Base-by-base conservation (phyloP, 2,113 vertebrate species). In the Poicephalus gulielmi region DNA sequence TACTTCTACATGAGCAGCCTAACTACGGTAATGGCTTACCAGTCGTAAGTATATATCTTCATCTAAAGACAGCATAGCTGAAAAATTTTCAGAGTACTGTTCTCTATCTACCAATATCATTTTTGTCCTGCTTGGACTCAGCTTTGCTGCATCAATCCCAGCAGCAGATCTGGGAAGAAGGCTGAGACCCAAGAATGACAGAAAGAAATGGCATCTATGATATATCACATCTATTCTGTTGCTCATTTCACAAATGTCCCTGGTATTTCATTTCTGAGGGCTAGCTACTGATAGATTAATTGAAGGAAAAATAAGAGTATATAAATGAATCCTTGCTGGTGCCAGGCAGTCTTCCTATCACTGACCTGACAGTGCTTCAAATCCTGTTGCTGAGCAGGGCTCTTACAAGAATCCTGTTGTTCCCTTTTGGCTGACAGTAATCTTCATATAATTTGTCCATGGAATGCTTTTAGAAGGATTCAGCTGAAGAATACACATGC, bases 381-480 rank as follows among this genome's bases (percentile, higher is more conserved):
- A 50, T 33, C 28, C 80, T 71, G 86, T 57, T 55, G 43, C 73
- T 0, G 0, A 83, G 57, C 64, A 85, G 14, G 30, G 47, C 83
- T 55, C 11, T 59, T 78, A 88, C 35, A 41, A 10, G 8, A 90
- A 85, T 92, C 79, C 64, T 76, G 73, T 33, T 7, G 3, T 30
- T 92, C 55, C 75, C 23, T n/a, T 94, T 79, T 91, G 88, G 86
- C 88, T 92, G 88, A 89, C 44, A 91, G 92, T 13, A 53, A 44
- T 78, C 66, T 71, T 64, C 20, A 3, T 37, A 19, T 71, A 85
- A 44, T 39, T 94, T 0, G 0, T 55, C 31, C 46, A 37, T 64
- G 89, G 90, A 93, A 94, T 81, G 92, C 84, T 95, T 96, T 94
- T 93, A 94, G 92, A 64, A 49, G 75, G 86, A 91, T 95, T 96